Evolutionary conservation across 2,888 invertebrate species (phyloP).

Genomic region (Aleiodes alternator): DNA sequence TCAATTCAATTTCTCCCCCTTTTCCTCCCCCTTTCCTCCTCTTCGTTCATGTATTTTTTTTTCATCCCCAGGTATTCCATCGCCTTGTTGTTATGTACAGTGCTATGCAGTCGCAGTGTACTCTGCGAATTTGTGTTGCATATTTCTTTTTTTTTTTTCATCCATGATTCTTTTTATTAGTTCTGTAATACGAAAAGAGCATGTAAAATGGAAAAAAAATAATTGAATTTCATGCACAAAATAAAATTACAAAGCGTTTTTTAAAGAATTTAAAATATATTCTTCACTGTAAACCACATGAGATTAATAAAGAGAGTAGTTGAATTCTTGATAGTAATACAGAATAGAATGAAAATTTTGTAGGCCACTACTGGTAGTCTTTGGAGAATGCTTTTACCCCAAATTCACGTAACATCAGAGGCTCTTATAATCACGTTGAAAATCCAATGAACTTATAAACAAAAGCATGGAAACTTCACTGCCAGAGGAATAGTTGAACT

Average conservation of each 20-base stretch:
- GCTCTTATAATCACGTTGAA: slow-evolving; percentile 1
- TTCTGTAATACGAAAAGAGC: no score
- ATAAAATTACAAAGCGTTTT: no score
- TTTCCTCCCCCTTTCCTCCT: no score
- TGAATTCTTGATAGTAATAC: slow-evolving; percentile 1
- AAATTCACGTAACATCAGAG: neutral
- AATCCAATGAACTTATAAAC: neutral
- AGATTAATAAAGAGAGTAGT: neutral
- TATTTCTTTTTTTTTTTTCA: neutral
- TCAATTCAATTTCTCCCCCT: slow-evolving; percentile 23
- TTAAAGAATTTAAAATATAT: no score
- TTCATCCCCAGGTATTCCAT: neutral
- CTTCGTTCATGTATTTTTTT: slow-evolving; percentile 13
- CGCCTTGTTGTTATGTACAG: slow-evolving; percentile 5
- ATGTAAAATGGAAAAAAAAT: no score
- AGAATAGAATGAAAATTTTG: neutral
- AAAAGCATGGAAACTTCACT: slow-evolving; percentile 10
- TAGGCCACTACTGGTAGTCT: neutral
- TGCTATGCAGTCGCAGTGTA: neutral
- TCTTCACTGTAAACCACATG: no score
- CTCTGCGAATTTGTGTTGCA: neutral
- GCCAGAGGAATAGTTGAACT: no score
- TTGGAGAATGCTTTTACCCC: slow-evolving; percentile 16
- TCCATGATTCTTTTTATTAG: no score
- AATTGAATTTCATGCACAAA: no score